Evolutionary conservation across 2,888 invertebrate species (phyloP), one percentile per base, ranked within the genome.

Genomic region (Myopa testacea): DNA sequence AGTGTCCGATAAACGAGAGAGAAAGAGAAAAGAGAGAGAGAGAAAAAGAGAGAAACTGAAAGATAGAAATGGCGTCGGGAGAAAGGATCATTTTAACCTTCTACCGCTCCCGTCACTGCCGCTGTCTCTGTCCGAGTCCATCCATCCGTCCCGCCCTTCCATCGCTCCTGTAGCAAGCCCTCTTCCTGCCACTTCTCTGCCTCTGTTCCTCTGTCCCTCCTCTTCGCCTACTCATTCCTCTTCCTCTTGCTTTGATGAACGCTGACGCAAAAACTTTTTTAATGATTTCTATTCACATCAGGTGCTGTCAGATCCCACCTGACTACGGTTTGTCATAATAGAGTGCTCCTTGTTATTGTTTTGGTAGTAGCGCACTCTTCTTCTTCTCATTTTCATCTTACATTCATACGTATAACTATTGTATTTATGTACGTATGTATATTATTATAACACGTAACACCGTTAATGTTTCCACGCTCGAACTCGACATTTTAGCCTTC

Each of bases 221-320:
- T 7, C 34, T 63, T 3, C 63, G 4, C 34, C 37, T 26, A 4
- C 34, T n/a, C 69, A 68, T n/a, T 45, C 38, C 52, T 14, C 71
- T 58, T 50, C 45, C 75, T 67, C 34, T 34, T 75, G 67, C 75
- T 68, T 45, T 60, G 75, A 26, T 69, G 60, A 52, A 75, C 60
- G 60, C 58, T 55, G 68, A 75, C 50, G 75, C 52, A 67, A 68
- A 75, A 75, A 68, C 12, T 60, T 65, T 75, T 69, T 34, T 69
- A 75, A 75, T 75, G 50, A 75, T 75, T 75, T 69, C 60, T 45
- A 68, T 75, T 10, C 75, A 34, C n/a, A 45, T 60, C 72, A 40
- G 72, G 37, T 58, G 60, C 40, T 19, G 4, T 16, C 7, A 40
- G n/a, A 60, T 52, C 4, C 34, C 26, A 34, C 69, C 26, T 45